These are phyloP conservation scores for Xyliphius kryptos DNA, from an alignment of 2,113 vertebrate species.

Conservation along the genomic window DNA sequence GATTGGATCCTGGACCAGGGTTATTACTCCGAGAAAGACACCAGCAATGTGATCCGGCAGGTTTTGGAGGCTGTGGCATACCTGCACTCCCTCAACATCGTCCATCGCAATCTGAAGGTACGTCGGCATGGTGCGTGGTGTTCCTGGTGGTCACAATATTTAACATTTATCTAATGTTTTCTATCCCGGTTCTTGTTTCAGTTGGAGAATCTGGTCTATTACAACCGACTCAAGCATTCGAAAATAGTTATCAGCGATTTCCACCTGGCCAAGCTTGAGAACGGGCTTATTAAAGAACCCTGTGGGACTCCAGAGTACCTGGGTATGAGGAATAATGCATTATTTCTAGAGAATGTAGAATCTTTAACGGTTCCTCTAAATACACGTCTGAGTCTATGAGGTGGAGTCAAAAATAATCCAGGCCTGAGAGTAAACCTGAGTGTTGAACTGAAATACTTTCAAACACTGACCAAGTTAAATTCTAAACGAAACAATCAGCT, in stretches of 20 bases:
- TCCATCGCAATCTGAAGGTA: conserved; percentile 97
- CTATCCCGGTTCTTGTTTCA: conserved; percentile 47
- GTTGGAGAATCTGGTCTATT: conserved; percentile 97
- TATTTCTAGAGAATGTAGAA: no score
- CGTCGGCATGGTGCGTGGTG: no score
- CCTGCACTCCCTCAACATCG: conserved; percentile 90
- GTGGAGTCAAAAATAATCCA: no score
- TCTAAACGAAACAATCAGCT: no score
- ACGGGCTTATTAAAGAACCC: conserved; percentile 94
- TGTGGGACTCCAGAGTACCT: conserved; percentile 96
- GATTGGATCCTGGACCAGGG: conserved; percentile 99
- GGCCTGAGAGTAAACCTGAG: no score
- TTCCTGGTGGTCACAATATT: no score
- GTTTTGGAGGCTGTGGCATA: conserved; percentile 94
- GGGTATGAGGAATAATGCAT: conserved; percentile 60
- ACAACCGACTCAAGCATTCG: conserved; percentile 94
- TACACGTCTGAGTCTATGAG: no score
- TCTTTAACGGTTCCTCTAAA: no score
- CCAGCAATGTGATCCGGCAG: conserved; percentile 96
- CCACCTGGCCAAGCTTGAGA: conserved; percentile 94
- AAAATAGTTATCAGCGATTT: conserved; percentile 99
- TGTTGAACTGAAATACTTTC: no score
- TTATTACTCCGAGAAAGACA: conserved; percentile 95
- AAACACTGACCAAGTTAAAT: no score
- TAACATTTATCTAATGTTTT: no score